Evolutionary conservation across 2,797 vertebrate species (phyloP).

Genomic region (Bradypus variegatus): DNA sequence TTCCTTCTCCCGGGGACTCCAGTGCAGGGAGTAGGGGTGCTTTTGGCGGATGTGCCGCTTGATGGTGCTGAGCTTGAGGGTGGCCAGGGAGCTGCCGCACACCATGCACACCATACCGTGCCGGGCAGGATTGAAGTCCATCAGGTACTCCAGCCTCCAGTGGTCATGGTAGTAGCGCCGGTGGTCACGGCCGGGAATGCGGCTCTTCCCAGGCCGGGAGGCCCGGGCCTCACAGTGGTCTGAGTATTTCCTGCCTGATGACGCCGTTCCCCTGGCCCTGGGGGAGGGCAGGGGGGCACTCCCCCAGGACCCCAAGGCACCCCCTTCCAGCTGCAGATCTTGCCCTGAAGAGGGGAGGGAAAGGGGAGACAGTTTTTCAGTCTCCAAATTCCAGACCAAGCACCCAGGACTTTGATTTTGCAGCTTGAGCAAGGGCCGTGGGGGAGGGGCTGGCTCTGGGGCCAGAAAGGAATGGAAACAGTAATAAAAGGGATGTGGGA

Average conservation of each 20-base stretch:
- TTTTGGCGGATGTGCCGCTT: constrained; percentile 93
- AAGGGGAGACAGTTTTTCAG: constrained; percentile 53
- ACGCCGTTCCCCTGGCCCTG: constrained; percentile 59
- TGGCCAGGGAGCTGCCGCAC: constrained; percentile 89
- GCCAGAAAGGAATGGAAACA: background rate
- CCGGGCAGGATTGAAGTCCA: constrained; percentile 89
- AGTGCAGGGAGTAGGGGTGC: constrained; percentile 89
- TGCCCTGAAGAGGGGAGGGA: constrained; percentile 55
- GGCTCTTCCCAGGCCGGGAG: constrained; percentile 82
- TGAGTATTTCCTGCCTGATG: constrained; percentile 68
- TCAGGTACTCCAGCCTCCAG: constrained; percentile 93
- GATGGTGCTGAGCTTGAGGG: constrained; percentile 93
- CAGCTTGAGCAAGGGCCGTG: background rate
- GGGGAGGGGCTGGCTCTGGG: background rate
- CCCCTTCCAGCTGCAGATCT: constrained; percentile 67
- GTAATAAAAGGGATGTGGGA: background rate
- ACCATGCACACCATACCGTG: constrained; percentile 97
- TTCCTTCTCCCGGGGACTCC: constrained; percentile 88
- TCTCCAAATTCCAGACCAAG: constrained; percentile 16
- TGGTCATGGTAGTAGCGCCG: constrained; percentile 94
- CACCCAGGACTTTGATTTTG: background rate
- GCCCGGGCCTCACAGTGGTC: constrained; percentile 78
- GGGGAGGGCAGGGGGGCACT: constrained; percentile 55
- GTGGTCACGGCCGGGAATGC: constrained; percentile 89
- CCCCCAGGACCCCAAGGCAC: constrained; percentile 65